Evolutionary conservation across 2,113 vertebrate species (phyloP).

Genomic region (Ophiodon elongatus): DNA sequence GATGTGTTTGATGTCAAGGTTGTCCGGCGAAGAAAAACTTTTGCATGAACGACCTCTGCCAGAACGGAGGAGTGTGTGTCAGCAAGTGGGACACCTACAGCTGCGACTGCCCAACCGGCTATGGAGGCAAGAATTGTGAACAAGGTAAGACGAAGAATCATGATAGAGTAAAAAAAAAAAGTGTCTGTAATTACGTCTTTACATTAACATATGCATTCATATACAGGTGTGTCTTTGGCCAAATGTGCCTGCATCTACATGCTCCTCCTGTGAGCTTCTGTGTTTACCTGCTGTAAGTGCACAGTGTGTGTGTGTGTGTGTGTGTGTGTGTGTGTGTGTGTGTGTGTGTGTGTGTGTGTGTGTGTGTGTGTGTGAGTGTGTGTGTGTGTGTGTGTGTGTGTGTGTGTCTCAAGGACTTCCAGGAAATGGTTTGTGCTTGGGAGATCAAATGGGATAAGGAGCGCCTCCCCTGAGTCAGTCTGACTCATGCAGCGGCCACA

Average conservation of each 20-base stretch:
- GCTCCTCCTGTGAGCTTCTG: conserved; percentile 11
- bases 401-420: conserved; percentile 17
- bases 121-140: conserved; percentile 95
- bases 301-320: neutral
- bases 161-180: neutral
- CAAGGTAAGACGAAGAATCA: conserved; percentile 86
- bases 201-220: neutral
- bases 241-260: conserved; percentile 11
- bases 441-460: conserved; percentile 47
- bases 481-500: conserved; percentile 61
- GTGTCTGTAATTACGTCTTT: neutral
- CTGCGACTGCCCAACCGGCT: conserved; percentile 89
- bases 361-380: conserved; percentile 14
- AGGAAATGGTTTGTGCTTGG: conserved; percentile 36
- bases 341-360: conserved; percentile 13
- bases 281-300: conserved; percentile 6
- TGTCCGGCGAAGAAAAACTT: conserved; percentile 92
- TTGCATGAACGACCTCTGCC: conserved; percentile 87
- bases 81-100: conserved; percentile 93
- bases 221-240: neutral
- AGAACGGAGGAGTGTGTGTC: conserved; percentile 91
- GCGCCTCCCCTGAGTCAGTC: conserved; percentile 36
- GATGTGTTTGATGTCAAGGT: conserved; percentile 75
- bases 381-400: conserved; percentile 10
- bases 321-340: conserved; percentile 3